phyloP scores from a whole-genome alignment of 64 coral and sea anemone genomes.

The Montipora sp. region DNA sequence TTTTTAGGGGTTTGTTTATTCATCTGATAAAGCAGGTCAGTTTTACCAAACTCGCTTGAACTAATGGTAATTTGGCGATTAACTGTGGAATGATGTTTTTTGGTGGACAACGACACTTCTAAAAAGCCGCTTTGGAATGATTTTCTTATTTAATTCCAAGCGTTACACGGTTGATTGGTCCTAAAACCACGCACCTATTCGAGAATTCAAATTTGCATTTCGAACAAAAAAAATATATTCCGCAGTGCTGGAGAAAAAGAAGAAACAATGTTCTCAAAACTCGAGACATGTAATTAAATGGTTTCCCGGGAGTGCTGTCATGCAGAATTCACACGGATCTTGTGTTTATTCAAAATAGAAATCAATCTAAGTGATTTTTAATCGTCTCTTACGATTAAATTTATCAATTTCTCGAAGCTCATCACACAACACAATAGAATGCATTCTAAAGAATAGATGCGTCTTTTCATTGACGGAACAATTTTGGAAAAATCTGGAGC shows the following conservation, averaged over 20 bases:
- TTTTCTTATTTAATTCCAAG: too few relatives aligned
- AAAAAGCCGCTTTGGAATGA: too few relatives aligned
- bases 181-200: constrained; percentile 25
- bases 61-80: too few relatives aligned
- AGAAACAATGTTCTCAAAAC: background rate
- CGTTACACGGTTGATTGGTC: background rate
- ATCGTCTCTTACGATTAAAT: background rate
- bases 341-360: background rate
- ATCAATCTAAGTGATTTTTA: background rate
- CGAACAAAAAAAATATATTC: constrained; percentile 23
- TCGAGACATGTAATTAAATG: constrained; percentile 21
- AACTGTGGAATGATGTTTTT: too few relatives aligned
- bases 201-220: constrained; percentile 36
- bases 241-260: background rate
- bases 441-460: background rate
- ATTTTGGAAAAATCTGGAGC: background rate
- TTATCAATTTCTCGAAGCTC: too few relatives aligned
- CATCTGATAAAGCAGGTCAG: too few relatives aligned
- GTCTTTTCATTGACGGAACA: background rate
- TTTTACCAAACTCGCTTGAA: too few relatives aligned
- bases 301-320: background rate
- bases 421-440: background rate
- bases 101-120: too few relatives aligned
- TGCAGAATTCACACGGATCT: background rate
- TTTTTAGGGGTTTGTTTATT: too few relatives aligned